Evolutionary conservation across 2,888 invertebrate species (phyloP).

Genomic region (Xylocampa areola): DNA sequence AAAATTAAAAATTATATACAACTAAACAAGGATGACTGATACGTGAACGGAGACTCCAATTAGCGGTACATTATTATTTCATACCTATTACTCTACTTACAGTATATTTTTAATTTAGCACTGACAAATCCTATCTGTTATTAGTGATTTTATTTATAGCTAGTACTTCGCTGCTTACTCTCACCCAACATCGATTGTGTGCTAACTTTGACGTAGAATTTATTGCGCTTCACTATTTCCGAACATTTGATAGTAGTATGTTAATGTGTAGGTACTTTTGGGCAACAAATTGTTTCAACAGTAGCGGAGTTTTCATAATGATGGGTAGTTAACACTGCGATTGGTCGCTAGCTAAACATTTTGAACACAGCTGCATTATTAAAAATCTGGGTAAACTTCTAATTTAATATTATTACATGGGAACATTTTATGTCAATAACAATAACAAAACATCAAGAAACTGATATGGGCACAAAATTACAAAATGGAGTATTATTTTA

Average conservation of each 20-base stretch:
- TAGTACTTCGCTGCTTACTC: constrained; percentile 6
- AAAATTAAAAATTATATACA: constrained; percentile 71
- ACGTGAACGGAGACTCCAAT: constrained; percentile 63
- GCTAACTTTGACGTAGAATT: no score
- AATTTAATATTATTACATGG: constrained; percentile 6
- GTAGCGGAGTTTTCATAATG: constrained; percentile 3
- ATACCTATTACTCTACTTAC: constrained; percentile 73
- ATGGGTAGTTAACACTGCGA: constrained; percentile 15
- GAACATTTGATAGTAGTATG: constrained; percentile 5
- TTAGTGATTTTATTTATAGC: constrained; percentile 29
- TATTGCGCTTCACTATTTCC: constrained; percentile 4
- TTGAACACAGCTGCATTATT: constrained; percentile 43
- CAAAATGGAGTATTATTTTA: constrained; percentile 3
- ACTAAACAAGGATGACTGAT: constrained; percentile 67
- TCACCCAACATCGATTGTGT: no score
- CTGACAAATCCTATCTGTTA: constrained; percentile 44
- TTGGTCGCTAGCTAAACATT: constrained; percentile 34
- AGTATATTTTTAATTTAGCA: constrained; percentile 61
- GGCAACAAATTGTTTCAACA: constrained; percentile 14
- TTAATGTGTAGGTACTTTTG: constrained; percentile 8
- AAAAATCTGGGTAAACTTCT: constrained; percentile 52
- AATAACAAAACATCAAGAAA: not conserved
- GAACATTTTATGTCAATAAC: constrained; percentile 6
- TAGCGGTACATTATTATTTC: constrained; percentile 66
- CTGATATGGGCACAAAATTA: constrained; percentile 20